A percentile compares a stretch with the other conserved stretches of the same genome.
Conservation (phyloP, 1,140 invertebrate species). For the Megalopta genalis region DNA sequence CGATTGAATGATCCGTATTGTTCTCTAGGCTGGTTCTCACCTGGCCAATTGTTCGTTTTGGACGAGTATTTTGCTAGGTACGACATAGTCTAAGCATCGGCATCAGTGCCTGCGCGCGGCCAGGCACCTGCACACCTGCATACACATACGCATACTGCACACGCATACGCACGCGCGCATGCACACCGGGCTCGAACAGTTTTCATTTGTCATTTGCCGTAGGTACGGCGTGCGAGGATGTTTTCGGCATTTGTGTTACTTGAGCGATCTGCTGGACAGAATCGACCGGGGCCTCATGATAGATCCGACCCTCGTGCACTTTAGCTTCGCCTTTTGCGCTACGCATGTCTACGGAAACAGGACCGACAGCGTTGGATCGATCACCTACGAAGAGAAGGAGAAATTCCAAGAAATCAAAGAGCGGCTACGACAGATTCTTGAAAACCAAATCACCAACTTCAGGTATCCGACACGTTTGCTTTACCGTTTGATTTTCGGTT, state of each 20-base stretch:
- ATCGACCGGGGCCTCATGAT: constrained; percentile 97
- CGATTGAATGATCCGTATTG: constrained; percentile 98
- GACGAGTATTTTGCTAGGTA: constrained; percentile 97
- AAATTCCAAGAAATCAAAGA: constrained; percentile 99
- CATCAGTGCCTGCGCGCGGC: too few relatives aligned
- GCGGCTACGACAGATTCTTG: constrained; percentile 92
- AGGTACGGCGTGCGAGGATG: constrained; percentile 98
- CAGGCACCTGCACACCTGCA: too few relatives aligned
- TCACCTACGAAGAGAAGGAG: constrained; percentile 98
- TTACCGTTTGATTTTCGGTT: too few relatives aligned
- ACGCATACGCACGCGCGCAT: too few relatives aligned
- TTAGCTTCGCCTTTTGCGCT: constrained; percentile 99
- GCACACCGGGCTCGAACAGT: neutral
- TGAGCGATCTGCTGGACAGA: constrained; percentile 96
- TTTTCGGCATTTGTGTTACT: constrained; percentile 96
- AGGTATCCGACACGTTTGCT: constrained; percentile 81
- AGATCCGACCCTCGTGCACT: constrained; percentile 99
- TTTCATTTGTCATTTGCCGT: neutral
- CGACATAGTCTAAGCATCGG: too few relatives aligned
- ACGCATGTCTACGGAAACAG: constrained; percentile 98
- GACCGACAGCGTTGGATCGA: constrained; percentile 98
- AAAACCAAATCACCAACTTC: constrained; percentile 99
- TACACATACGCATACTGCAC: too few relatives aligned
- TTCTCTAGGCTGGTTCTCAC: constrained; percentile 99
- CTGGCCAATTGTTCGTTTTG: constrained; percentile 98